Conservation (phyloP, 1,140 invertebrate species). For the Euwallacea similis region DNA sequence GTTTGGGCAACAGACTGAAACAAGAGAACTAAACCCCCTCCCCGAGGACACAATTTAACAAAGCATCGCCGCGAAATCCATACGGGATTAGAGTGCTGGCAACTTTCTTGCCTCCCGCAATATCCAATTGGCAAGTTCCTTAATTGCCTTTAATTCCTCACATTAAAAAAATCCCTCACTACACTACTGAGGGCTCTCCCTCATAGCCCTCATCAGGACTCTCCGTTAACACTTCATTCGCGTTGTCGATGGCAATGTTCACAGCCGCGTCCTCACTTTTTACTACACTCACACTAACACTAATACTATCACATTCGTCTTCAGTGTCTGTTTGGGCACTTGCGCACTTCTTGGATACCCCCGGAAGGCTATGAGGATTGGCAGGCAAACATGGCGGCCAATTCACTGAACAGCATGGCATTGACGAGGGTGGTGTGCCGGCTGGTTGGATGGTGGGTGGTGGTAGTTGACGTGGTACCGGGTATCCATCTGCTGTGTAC, state of each 20-base stretch:
- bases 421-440: conserved; percentile 13
- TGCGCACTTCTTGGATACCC: conserved; percentile 56
- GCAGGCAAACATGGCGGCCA: conserved; percentile 57
- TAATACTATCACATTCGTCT: conserved; percentile 50
- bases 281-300: conserved; percentile 39
- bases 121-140: neutral
- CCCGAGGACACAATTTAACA: conserved; percentile 18
- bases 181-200: conserved; percentile 62
- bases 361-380: conserved; percentile 33
- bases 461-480: conserved; percentile 32
- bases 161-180: neutral
- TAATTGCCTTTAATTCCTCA: too few species aligned
- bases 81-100: conserved; percentile 20
- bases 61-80: conserved; percentile 7
- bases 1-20: conserved; percentile 6
- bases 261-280: conserved; percentile 22
- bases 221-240: conserved; percentile 67
- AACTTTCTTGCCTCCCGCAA: conserved; percentile 17
- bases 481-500: conserved; percentile 39
- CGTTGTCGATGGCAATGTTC: conserved; percentile 27
- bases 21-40: conserved; percentile 9
- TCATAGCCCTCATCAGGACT: conserved; percentile 87
- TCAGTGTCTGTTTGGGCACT: conserved; percentile 62
- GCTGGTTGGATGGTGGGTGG: conserved; percentile 11
- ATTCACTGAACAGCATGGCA: conserved; percentile 48